Base-by-base conservation (phyloP, 1,140 invertebrate genomes). In the Mizuhopecten yessoensis region DNA sequence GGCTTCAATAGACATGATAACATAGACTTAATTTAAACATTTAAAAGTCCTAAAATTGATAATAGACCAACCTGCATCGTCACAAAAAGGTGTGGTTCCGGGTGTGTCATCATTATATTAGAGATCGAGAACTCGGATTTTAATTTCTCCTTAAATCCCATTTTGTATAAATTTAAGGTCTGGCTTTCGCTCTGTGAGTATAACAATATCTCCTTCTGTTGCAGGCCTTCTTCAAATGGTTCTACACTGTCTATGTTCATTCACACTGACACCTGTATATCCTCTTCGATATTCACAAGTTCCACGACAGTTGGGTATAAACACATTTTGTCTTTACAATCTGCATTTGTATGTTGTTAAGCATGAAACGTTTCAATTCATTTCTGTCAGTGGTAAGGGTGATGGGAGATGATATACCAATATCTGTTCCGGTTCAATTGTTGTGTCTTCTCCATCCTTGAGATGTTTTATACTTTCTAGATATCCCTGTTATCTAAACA, bases 101-200 rank as follows among this genome's bases (percentile, higher is more conserved):
- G 57, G 57, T 75, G 57, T 75, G 57, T 75, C 57, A 75, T 75
- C 57, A 75, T 75, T 29, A 75, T 0, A 75, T 75, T 75, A 75
- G 57, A 75, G 17, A 75, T 1, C 57, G 57, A 75, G 11, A 75
- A 75, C n/a, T 75, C 57, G 23, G 57, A 29, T 75, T 75, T 75
- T 11, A 75, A 29, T 75, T 11, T 75, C 17, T 75, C 57, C 11
- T 75, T 75, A 75, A 75, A 75, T 75, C 57, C 57, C 57, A 75
- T 75, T 75, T 75, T 75, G 20, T 20, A 49, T 9, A 17, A 23
- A 9, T 5, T 39, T 39, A 39, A 39, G 36, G 13, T 39, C 36
- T 39, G 13, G 13, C 36, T 7, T 39, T 10, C 20, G 13, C 20
- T 49, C 45, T 23, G 2, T 49, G 1, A 49, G n/a, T 49, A 23